These are phyloP conservation scores for Serripes groenlandicus DNA, from an alignment of 2,888 invertebrate species.

Conservation along the genomic window DNA sequence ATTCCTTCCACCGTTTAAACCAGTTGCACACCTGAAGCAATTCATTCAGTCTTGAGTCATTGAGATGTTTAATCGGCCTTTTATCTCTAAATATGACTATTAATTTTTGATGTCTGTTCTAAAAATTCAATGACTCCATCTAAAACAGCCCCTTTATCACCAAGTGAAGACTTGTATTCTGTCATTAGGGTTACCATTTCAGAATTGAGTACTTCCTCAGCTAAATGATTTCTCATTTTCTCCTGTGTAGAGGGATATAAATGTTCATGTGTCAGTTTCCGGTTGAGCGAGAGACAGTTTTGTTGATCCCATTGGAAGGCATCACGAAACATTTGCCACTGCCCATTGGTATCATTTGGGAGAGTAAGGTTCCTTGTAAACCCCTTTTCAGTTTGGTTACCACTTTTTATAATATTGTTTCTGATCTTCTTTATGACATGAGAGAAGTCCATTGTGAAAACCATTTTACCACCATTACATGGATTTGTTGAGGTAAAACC, in stretches of 20 bases:
- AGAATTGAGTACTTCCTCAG: constrained; percentile 59
- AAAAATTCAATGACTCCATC: constrained; percentile 41
- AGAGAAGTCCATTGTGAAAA: constrained; percentile 43
- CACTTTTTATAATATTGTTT: constrained; percentile 55
- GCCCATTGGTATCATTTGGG: constrained; percentile 12
- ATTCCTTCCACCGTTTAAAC: constrained; percentile 39
- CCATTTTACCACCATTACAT: constrained; percentile 1
- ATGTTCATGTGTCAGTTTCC: constrained; percentile 61
- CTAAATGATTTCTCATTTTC: constrained; percentile 67
- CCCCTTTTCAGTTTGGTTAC: constrained; percentile 7
- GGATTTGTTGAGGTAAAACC: constrained; percentile 18
- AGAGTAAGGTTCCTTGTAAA: constrained; percentile 44
- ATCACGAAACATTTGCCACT: constrained; percentile 64
- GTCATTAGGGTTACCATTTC: constrained; percentile 60
- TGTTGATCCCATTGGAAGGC: constrained; percentile 58
- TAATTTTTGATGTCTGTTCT: constrained; percentile 15
- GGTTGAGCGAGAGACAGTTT: constrained; percentile 50
- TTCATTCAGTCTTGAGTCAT: constrained; percentile 15
- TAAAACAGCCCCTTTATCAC: constrained; percentile 35
- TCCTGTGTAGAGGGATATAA: constrained; percentile 36
- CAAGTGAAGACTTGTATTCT: constrained; percentile 37
- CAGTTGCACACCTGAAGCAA: constrained; percentile 8
- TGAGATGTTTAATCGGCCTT: constrained; percentile 10
- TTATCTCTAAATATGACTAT: constrained; percentile 37
- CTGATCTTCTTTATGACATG: constrained; percentile 50